Conservation (phyloP, 2,888 invertebrate genomes). For the Ischnus inquisitorius region DNA sequence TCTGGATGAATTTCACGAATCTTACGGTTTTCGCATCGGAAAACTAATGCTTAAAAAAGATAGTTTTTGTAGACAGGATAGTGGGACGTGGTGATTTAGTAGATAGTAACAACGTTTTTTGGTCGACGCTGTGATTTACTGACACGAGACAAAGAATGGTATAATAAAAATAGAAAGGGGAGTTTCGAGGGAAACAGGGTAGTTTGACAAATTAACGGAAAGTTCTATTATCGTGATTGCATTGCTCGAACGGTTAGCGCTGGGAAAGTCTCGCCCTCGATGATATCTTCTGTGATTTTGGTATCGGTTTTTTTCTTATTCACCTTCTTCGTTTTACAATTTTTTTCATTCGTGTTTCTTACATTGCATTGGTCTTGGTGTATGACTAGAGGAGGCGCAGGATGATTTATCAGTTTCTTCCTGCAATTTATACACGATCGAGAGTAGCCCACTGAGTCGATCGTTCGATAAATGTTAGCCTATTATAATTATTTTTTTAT, state of each 20-base stretch:
- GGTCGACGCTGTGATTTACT: constrained; percentile 61
- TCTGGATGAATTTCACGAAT: neutral
- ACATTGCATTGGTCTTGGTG: constrained; percentile 68
- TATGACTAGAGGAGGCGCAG: constrained; percentile 67
- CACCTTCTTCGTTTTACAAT: constrained; percentile 20
- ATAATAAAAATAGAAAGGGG: constrained; percentile 61
- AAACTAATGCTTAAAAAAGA: neutral
- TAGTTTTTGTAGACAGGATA: neutral
- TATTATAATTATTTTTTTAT: constrained; percentile 59
- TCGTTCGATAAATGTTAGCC: constrained; percentile 53
- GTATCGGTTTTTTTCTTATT: constrained; percentile 29
- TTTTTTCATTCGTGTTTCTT: constrained; percentile 47
- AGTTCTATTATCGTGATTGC: constrained; percentile 58
- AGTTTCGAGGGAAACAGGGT: constrained; percentile 10
- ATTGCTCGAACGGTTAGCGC: constrained; percentile 55
- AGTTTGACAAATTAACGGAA: constrained; percentile 46
- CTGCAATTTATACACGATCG: constrained; percentile 52
- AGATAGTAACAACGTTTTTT: constrained; percentile 28
- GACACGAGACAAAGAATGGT: constrained; percentile 46
- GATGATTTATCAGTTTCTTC: constrained; percentile 41
- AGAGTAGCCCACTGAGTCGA: constrained; percentile 42
- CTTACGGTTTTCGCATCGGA: neutral
- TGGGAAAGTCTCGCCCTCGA: constrained; percentile 24
- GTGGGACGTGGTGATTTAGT: constrained; percentile 20
- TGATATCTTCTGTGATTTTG: constrained; percentile 30